phyloP scores from a whole-genome alignment of 2,797 vertebrate species.

The Acridotheres tristis region DNA sequence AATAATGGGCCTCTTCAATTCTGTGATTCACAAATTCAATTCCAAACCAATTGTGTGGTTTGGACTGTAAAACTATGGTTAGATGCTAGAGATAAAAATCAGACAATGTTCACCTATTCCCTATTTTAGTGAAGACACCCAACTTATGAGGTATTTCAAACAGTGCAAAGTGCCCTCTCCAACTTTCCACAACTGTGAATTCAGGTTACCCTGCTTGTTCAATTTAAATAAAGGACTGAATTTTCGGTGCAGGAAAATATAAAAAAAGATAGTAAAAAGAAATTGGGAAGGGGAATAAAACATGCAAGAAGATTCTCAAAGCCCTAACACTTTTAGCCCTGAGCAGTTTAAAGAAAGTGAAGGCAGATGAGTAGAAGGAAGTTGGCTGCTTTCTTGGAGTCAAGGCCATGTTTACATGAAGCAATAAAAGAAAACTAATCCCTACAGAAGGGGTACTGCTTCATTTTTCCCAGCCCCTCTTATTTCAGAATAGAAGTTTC shows the following conservation, averaged over 20 bases:
- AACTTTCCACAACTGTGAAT: slow-evolving; percentile 9
- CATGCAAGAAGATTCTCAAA: slow-evolving; percentile 39
- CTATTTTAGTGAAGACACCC: slow-evolving; percentile 55
- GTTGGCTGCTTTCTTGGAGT: slow-evolving; percentile 36
- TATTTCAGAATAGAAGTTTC: slow-evolving; percentile 47
- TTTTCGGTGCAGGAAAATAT: background rate
- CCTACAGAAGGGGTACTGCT: slow-evolving; percentile 35
- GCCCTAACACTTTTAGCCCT: slow-evolving; percentile 41
- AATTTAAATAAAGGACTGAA: background rate
- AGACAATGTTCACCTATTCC: slow-evolving; percentile 15
- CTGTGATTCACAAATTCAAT: background rate
- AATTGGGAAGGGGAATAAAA: background rate
- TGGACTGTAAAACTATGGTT: background rate
- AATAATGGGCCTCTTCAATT: background rate
- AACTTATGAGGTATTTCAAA: slow-evolving; percentile 66
- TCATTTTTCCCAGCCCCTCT: slow-evolving; percentile 34
- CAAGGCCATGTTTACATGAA: slow-evolving; percentile 29
- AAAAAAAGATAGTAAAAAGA: background rate
- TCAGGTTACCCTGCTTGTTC: slow-evolving; percentile 32
- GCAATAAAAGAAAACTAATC: slow-evolving; percentile 19
- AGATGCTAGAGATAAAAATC: background rate
- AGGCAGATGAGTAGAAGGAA: slow-evolving; percentile 20
- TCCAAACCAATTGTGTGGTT: background rate
- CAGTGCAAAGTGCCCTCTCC: slow-evolving; percentile 53
- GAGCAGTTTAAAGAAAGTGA: slow-evolving; percentile 48